Evolutionary conservation across 1,140 invertebrate species (phyloP).

Genomic region (Sarcophaga peregrina): DNA sequence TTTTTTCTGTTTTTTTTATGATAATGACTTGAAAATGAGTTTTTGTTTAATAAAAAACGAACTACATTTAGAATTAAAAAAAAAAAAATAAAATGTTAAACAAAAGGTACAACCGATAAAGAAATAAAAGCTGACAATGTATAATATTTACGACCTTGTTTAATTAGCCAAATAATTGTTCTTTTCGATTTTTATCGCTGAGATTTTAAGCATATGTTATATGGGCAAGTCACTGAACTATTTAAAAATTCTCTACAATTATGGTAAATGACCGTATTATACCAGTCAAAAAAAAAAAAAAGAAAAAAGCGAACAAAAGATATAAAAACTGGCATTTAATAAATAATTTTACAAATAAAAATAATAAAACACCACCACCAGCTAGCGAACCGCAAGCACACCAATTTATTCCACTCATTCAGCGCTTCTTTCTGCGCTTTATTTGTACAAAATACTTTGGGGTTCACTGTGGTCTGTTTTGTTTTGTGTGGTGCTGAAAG

Average conservation of each 20-base stretch:
- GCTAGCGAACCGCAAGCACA: background rate
- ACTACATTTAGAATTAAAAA: background rate
- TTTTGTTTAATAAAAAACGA: background rate
- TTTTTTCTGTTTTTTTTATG: background rate
- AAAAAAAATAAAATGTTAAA: background rate
- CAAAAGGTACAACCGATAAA: background rate
- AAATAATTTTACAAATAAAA: conserved; percentile 3
- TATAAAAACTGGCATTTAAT: background rate
- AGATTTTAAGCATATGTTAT: background rate
- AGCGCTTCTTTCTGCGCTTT: background rate
- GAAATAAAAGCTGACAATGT: background rate
- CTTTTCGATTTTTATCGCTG: background rate
- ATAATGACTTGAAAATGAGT: no score
- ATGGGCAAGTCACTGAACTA: background rate
- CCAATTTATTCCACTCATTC: background rate
- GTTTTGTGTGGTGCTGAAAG: conserved; percentile 1
- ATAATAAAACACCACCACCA: background rate
- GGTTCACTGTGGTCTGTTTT: background rate
- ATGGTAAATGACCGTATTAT: background rate
- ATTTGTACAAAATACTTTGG: background rate
- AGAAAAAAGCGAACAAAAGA: background rate
- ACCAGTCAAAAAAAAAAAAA: background rate
- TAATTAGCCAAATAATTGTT: conserved; percentile 36
- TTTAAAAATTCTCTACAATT: background rate
- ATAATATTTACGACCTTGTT: conserved; percentile 28